These are phyloP conservation scores for Malurus melanocephalus DNA, from an alignment of 2,113 vertebrate species.

Conservation along the genomic window DNA sequence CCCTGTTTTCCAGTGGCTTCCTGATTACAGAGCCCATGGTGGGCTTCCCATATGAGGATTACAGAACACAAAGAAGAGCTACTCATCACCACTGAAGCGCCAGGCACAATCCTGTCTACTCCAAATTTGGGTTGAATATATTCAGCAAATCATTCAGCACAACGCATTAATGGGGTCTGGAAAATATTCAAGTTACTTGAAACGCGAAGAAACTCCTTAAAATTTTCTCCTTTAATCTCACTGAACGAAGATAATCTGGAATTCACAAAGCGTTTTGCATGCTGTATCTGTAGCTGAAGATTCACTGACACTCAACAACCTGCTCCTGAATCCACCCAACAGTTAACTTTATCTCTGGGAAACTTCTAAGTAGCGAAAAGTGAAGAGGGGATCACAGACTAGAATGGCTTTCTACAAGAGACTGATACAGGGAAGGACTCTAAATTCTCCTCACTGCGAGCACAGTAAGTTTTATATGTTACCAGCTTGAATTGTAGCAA, in stretches of 20 bases:
- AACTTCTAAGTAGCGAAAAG: neutral
- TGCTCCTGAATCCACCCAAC: neutral
- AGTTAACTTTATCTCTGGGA: neutral
- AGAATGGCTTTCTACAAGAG: neutral
- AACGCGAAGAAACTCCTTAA: neutral
- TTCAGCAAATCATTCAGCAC: neutral
- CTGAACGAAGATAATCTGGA: neutral
- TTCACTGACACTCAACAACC: neutral
- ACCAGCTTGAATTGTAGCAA: neutral
- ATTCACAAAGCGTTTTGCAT: neutral
- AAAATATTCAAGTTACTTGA: neutral
- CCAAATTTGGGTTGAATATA: neutral
- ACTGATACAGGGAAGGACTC: neutral
- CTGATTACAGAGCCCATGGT: neutral
- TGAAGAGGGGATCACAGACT: neutral
- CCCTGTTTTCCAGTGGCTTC: neutral
- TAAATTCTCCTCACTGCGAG: neutral
- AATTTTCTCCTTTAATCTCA: neutral
- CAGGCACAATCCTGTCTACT: neutral
- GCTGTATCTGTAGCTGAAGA: neutral
- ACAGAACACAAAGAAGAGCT: neutral
- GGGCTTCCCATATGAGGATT: neutral
- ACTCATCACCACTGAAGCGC: neutral
- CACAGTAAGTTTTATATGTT: neutral
- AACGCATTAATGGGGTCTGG: neutral